phyloP scores from a whole-genome alignment of 2,797 vertebrate genomes.

The Neosalanx taihuensis region DNA sequence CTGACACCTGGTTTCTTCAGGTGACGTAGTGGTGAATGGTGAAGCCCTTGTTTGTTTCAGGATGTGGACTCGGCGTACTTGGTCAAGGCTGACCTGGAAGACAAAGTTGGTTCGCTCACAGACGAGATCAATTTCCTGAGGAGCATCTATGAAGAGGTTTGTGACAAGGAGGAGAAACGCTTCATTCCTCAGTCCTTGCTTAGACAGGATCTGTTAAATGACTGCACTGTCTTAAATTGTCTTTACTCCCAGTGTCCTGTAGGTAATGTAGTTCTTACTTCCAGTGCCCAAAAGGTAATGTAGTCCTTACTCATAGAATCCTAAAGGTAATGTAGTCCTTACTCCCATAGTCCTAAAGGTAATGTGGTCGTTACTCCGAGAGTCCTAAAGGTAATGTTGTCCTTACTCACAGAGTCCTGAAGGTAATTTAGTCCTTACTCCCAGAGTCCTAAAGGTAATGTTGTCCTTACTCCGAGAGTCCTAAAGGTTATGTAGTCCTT shows the following conservation, averaged over 20 bases:
- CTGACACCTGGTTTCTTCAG: background rate
- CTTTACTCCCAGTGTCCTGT: no score
- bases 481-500: no score
- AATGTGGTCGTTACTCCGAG: no score
- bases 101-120: constrained; percentile 83
- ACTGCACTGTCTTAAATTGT: background rate
- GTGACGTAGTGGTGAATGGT: background rate
- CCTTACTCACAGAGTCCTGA: no score
- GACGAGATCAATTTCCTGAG: constrained; percentile 88
- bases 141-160: constrained; percentile 84
- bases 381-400: no score
- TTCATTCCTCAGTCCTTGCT: background rate
- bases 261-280: background rate
- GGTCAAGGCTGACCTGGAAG: constrained; percentile 88
- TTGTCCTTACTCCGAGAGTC: background rate
- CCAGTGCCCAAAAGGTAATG: background rate
- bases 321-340: no score
- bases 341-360: no score
- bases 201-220: background rate
- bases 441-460: background rate
- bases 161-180: background rate
- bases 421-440: no score
- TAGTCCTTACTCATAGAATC: background rate
- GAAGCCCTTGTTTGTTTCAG: constrained; percentile 59
- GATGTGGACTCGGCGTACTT: constrained; percentile 89